Base-by-base conservation (phyloP, 2,113 vertebrate genomes). In the Cavia porcellus region DNA sequence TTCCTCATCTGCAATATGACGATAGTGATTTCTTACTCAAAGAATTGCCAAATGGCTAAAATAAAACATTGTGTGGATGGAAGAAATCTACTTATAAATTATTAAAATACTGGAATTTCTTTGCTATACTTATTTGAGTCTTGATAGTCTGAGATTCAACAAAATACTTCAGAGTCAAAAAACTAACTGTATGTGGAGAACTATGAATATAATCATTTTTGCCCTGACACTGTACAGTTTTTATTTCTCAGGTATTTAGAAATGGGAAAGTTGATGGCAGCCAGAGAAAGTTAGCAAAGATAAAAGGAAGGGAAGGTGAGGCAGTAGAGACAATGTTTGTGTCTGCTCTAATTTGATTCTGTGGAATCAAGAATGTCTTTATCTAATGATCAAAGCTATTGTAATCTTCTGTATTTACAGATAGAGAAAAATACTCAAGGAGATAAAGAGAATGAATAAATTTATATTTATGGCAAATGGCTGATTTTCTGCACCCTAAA, bases 121-220 rank as follows among this genome's bases (percentile, higher is more conserved):
- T 93, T 68, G 12, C 30, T 74, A 1, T 20, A 64, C 72, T 95
- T 91, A 85, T 81, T 93, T 6, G 89, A 62, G 24, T 61, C 38
- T 11, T 47, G 3, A 66, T 28, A 74, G 47, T 47, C 28, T 79
- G 3, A 19, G 3, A 68, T 57, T 89, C 45, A 90, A 52, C 32
- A 86, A 72, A 93, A 72, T 83, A 80, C 35, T 42, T 93, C 25
- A 30, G 38, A 83, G 90, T 94, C 10, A 68, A 90, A 95, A 85
- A 59, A 35, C 75, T 61, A 59, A 57, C 24, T 81, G 15, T 70
- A 12, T 61, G 70, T 72, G 72, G 30, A 93, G 64, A 80, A n/a
- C 55, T 94, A 50, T 15, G 9, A 55, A 79, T 57, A 64, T 38
- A 61, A 68, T 66, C 24, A 55, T 89, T 94, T 7, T 50, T 92